phyloP scores from a whole-genome alignment of 1,140 invertebrate genomes.

The Dreissena polymorpha region DNA sequence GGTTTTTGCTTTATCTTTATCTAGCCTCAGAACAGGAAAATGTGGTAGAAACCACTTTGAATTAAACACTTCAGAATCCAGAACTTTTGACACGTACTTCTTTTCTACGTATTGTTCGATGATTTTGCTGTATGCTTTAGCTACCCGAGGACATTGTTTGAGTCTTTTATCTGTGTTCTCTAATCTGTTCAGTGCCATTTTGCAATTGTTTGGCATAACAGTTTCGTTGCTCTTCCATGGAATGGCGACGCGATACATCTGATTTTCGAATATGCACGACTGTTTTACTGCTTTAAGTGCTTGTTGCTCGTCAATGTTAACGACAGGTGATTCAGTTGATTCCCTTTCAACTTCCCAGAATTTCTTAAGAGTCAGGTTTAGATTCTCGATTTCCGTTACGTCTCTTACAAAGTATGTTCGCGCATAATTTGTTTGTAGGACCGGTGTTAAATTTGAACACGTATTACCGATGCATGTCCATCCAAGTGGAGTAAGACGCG shows the following conservation, averaged over 20 bases:
- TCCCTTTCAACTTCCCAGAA: conserved; percentile 1
- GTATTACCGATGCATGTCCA: conserved; percentile 14
- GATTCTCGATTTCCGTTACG: not conserved
- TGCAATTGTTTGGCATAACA: conserved; percentile 2
- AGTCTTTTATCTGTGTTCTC: conserved; percentile 13
- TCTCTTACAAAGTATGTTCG: not conserved
- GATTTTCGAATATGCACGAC: not conserved
- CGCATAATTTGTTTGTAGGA: not conserved
- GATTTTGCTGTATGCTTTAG: not conserved
- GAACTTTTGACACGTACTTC: conserved; percentile 1
- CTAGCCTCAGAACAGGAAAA: conserved; percentile 39
- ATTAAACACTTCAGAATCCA: not conserved
- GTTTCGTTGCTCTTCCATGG: conserved; percentile 25
- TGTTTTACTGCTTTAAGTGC: conserved; percentile 6
- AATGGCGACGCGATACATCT: conserved; percentile 1
- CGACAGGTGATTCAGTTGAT: not conserved
- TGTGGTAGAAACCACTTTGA: conserved; percentile 51
- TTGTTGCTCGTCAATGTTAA: not conserved
- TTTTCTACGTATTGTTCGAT: conserved; percentile 1
- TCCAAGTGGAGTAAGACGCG: conserved; percentile 20
- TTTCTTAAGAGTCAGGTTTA: conserved; percentile 1
- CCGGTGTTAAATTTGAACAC: not conserved
- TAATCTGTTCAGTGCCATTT: conserved; percentile 12
- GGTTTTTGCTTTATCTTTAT: conserved; percentile 33
- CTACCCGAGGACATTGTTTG: too few species aligned